Evolutionary conservation across 1,140 invertebrate genomes (phyloP).

Genomic region (Drosophila sproati): DNA sequence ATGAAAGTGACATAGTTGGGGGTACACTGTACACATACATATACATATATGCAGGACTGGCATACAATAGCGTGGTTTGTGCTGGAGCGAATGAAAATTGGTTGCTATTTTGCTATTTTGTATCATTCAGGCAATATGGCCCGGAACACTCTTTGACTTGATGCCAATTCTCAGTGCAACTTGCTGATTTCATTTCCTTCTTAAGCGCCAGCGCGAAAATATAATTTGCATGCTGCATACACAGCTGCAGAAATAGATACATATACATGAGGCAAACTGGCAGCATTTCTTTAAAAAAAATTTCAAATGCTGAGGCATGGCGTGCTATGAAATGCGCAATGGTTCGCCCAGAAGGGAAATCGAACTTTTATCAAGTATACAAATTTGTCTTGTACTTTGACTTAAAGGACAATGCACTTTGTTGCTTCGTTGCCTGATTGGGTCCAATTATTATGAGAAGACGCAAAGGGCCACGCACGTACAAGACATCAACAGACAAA

Average conservation of each 20-base stretch:
- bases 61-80: slow-evolving; percentile 3
- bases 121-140: slow-evolving; percentile 74
- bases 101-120: slow-evolving; percentile 75
- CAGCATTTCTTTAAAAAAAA: slow-evolving; percentile 6
- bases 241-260: slow-evolving; percentile 4
- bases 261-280: slow-evolving; percentile 2
- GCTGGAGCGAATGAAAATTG: slow-evolving; percentile 21
- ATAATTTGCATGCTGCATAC: slow-evolving; percentile 64
- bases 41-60: not conserved
- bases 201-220: slow-evolving; percentile 67
- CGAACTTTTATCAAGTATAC: slow-evolving; percentile 77
- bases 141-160: slow-evolving; percentile 70
- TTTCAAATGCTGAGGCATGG: slow-evolving; percentile 9
- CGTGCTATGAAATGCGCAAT: slow-evolving; percentile 15
- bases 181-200: slow-evolving; percentile 78
- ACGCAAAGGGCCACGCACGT: not conserved
- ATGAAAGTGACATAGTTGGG: slow-evolving; percentile 65
- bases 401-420: slow-evolving; percentile 64
- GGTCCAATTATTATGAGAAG: slow-evolving; percentile 35
- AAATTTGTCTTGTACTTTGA: slow-evolving; percentile 54
- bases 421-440: slow-evolving; percentile 46
- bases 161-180: slow-evolving; percentile 66
- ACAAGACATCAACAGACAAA: not conserved
- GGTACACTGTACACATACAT: not conserved
- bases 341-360: slow-evolving; percentile 62